A percentile compares a stretch with the other conserved stretches of the same genome.
Conservation (phyloP, 2,888 invertebrate species). For the Drosophila mimica region DNA sequence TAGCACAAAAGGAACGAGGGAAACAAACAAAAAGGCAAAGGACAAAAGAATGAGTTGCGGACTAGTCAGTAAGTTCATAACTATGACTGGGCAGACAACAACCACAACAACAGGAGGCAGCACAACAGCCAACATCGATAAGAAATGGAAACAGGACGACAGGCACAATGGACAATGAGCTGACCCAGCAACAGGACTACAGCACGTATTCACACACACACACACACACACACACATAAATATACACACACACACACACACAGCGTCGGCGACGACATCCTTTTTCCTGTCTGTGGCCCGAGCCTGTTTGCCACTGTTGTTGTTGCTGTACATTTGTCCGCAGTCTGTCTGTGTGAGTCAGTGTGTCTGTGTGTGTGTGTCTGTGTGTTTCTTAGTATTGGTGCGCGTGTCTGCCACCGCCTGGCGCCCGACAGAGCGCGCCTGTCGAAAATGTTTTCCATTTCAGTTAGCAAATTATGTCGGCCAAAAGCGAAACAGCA, state of each 20-base stretch:
- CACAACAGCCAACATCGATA: conserved; percentile 59
- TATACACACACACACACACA: neutral
- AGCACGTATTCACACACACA: conserved; percentile 16
- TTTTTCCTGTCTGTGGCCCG: conserved; percentile 72
- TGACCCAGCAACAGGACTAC: conserved; percentile 57
- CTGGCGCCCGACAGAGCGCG: conserved; percentile 42
- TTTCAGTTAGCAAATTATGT: conserved; percentile 81
- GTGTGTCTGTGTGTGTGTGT: conserved; percentile 29
- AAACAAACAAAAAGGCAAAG: conserved; percentile 21
- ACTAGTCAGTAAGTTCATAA: conserved; percentile 52
- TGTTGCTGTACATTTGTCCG: neutral
- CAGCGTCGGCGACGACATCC: conserved; percentile 71
- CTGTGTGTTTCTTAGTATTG: conserved; percentile 62
- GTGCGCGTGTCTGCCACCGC: conserved; percentile 78
- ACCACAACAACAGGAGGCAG: neutral
- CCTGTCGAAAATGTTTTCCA: conserved; percentile 82
- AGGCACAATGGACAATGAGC: conserved; percentile 71
- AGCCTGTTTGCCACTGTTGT: conserved; percentile 7
- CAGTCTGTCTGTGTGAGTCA: conserved; percentile 38
- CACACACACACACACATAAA: conserved; percentile 7
- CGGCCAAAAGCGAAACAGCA: conserved; percentile 66
- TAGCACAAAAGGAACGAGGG: conserved; percentile 45
- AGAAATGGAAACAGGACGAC: conserved; percentile 56
- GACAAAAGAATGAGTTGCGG: conserved; percentile 45
- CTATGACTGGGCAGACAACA: conserved; percentile 37